Percentiles rank a stretch among this genome's conserved stretches.
Evolutionary conservation across 1,140 invertebrate species (phyloP).

Genomic region (Magallana ariakensis): DNA sequence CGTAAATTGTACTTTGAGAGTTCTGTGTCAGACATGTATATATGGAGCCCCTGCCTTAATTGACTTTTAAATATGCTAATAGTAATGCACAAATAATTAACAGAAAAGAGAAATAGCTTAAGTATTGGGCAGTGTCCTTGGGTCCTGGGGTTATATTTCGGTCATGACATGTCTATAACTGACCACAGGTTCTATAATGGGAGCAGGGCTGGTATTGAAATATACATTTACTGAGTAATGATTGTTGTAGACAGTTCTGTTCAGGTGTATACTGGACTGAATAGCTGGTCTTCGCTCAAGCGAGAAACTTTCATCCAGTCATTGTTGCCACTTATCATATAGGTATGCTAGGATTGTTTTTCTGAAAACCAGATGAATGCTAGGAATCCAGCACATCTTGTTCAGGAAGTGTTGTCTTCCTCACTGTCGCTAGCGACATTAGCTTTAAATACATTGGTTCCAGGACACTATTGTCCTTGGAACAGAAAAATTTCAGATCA

Average conservation of each 20-base stretch:
- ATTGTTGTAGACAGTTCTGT: slow-evolving; percentile 16
- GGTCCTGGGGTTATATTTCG: slow-evolving; percentile 7
- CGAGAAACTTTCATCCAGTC: slow-evolving; percentile 28
- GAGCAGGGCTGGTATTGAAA: background rate
- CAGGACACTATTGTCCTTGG: background rate
- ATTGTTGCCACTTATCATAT: slow-evolving; percentile 26
- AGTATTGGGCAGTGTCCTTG: background rate
- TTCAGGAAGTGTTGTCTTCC: background rate
- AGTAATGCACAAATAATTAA: background rate
- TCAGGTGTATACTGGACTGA: slow-evolving; percentile 4
- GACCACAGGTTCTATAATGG: slow-evolving; percentile 11
- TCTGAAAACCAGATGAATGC: slow-evolving; percentile 34
- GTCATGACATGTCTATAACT: slow-evolving; percentile 11
- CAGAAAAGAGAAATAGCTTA: background rate
- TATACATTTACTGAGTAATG: slow-evolving; percentile 30
- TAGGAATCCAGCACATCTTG: background rate
- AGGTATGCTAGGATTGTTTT: slow-evolving; percentile 30
- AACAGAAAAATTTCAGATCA: background rate
- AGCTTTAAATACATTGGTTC: background rate
- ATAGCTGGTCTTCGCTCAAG: slow-evolving; percentile 16
- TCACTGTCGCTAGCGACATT: slow-evolving; percentile 1
- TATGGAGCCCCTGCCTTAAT: background rate
- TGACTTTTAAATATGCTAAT: background rate
- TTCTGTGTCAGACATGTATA: background rate
- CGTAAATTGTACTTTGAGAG: no score